Base-by-base conservation (phyloP, 2,113 vertebrate genomes). In the Chionomys nivalis region DNA sequence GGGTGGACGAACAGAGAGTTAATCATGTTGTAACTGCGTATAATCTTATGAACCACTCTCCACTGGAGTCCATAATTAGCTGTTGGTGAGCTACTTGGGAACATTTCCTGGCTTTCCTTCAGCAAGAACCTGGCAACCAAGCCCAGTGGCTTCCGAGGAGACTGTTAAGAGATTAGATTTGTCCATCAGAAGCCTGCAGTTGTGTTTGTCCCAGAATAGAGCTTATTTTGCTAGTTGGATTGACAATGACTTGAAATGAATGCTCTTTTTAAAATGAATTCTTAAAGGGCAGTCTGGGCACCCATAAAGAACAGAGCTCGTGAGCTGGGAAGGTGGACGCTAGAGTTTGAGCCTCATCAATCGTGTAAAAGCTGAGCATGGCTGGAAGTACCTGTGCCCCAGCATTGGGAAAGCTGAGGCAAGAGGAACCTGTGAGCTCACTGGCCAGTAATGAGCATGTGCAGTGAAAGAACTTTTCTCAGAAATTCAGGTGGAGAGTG, bases 1-100 rank as follows among this genome's bases (percentile, higher is more conserved):
- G 93, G 98, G 98, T 97, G 66, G 10, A 98, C 96, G 97, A 98
- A 94, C 65, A 95, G 92, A 63, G 94, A 97, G 87, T 96, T 98
- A 98, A 98, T 98, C 97, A 93, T 86, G 5, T 97, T 97, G 89
- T 97, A 98, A 98, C 75, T 96, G 78, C 97, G 63, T 90, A 90
- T 96, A 97, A 98, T 98, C 93, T 98, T 91, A 68, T 95, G 96
- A 98, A 93, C 96, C 72, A 39, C 90, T 97, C 90, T 98, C 90
- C 70, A 70, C 75, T 88, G 94, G 98, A 98, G 96, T 97, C 97
- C 47, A n/a, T 98, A 97, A 98, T 98, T 97, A 98, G 98, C 96
- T 11, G 79, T 89, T 96, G 94, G 92, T 94, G 65, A 96, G 91
- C 78, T 97, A 90, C 93, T 92, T 17, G 8, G 21, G 87, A 87